A percentile compares a stretch with the other conserved stretches of the same genome.
Conservation (phyloP, 1,140 invertebrate species). For the Hylyphantes graminicola region DNA sequence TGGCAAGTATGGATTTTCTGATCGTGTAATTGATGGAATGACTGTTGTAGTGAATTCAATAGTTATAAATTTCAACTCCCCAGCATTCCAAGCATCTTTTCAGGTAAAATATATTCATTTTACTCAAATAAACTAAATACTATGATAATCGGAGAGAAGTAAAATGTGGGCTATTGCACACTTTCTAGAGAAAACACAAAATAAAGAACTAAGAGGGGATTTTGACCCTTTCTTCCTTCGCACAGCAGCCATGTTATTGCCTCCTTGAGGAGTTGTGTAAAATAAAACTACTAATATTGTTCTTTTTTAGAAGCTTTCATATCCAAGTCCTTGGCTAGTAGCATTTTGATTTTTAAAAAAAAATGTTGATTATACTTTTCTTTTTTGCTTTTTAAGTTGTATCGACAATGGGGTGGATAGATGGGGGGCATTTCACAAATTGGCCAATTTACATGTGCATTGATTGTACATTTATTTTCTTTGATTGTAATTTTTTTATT, state of each 20-base stretch:
- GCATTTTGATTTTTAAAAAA: too few species aligned
- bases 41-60: slow-evolving; percentile 95
- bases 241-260: too few species aligned
- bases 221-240: not conserved
- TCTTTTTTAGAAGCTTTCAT: too few species aligned
- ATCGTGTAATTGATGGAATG: slow-evolving; percentile 98
- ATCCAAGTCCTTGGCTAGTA: too few species aligned
- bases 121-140: not conserved
- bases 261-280: too few species aligned
- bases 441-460: not conserved
- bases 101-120: slow-evolving; percentile 75
- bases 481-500: slow-evolving; percentile 3
- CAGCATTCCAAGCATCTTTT: slow-evolving; percentile 92
- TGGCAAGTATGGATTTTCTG: slow-evolving; percentile 88
- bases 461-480: not conserved
- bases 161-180: not conserved
- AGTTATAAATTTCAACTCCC: slow-evolving; percentile 90
- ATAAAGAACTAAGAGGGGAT: not conserved
- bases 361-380: too few species aligned
- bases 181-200: not conserved
- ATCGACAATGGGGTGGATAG: too few species aligned
- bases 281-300: too few species aligned
- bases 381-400: too few species aligned
- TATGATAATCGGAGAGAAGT: not conserved
- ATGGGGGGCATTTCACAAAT: too few species aligned